Conservation (phyloP, 2,113 vertebrate genomes). For the Junco hyemalis region DNA sequence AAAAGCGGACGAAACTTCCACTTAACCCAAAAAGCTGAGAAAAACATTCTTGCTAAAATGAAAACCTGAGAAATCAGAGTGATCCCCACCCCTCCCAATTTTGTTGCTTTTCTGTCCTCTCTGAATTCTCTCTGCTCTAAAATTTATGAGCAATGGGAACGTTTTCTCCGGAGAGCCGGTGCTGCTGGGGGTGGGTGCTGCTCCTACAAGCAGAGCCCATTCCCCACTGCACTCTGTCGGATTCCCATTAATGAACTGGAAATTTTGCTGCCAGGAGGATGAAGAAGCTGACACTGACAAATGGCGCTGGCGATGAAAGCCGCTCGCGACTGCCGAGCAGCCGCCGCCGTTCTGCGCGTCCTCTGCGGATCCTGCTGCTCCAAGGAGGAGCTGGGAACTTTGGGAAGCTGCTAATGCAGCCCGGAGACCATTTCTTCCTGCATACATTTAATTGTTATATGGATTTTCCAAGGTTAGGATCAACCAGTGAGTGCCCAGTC, state of each 20-base stretch:
- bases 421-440: neutral
- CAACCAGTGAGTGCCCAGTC: neutral
- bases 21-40: neutral
- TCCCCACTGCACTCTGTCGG: neutral
- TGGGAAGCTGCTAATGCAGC: neutral
- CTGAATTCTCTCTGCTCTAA: neutral
- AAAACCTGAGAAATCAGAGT: neutral
- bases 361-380: neutral
- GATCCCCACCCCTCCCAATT: fast-evolving
- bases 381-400: neutral
- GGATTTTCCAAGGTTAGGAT: neutral
- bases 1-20: fast-evolving
- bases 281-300: neutral
- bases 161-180: fast-evolving
- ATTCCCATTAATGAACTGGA: neutral
- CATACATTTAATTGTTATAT: fast-evolving
- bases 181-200: neutral
- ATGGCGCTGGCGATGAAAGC: neutral
- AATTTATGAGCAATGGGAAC: neutral
- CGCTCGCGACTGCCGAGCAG: neutral
- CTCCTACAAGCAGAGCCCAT: neutral
- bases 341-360: fast-evolving
- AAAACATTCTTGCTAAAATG: neutral
- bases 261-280: neutral
- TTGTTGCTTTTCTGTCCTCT: neutral